phyloP scores from a whole-genome alignment of 1,140 invertebrate genomes.

The Zaprionus inermis region DNA sequence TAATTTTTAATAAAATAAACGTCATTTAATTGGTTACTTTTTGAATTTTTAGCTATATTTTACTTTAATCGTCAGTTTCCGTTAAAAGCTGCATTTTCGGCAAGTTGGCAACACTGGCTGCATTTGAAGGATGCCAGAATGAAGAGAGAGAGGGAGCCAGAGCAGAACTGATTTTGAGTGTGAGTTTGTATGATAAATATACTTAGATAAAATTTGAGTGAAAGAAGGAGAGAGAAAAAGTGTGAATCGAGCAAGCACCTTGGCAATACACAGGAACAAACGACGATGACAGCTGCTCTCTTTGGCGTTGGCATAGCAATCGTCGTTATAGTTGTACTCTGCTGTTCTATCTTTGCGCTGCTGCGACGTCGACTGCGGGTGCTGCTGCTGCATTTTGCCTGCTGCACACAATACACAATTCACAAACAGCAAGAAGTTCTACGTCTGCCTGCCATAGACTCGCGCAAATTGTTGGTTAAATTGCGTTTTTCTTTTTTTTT shows the following conservation, averaged over 20 bases:
- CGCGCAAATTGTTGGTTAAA: conserved; percentile 19
- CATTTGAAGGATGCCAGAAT: neutral
- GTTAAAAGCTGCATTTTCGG: too few species aligned
- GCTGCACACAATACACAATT: conserved; percentile 23
- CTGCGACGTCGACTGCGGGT: conserved; percentile 14
- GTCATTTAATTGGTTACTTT: neutral
- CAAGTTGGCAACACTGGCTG: neutral
- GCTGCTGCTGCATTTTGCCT: conserved; percentile 53
- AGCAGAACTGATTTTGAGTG: neutral
- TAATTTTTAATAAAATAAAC: too few species aligned
- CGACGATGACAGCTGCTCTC: conserved; percentile 63
- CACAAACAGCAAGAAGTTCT: conserved; percentile 26
- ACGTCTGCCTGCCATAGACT: conserved; percentile 12
- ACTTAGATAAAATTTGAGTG: neutral
- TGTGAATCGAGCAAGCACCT: conserved; percentile 51
- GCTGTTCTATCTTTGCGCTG: conserved; percentile 48
- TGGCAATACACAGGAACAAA: conserved; percentile 60
- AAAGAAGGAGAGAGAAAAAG: conserved; percentile 16
- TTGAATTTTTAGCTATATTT: neutral
- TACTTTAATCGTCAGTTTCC: too few species aligned
- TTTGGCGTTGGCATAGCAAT: conserved; percentile 32
- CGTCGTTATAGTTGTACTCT: conserved; percentile 7
- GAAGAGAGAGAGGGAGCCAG: neutral
- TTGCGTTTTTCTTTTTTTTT: conserved; percentile 9
- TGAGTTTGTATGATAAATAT: neutral